Evolutionary conservation across 2,113 vertebrate species (phyloP).

Genomic region (Pelvicachromis taeniatus): DNA sequence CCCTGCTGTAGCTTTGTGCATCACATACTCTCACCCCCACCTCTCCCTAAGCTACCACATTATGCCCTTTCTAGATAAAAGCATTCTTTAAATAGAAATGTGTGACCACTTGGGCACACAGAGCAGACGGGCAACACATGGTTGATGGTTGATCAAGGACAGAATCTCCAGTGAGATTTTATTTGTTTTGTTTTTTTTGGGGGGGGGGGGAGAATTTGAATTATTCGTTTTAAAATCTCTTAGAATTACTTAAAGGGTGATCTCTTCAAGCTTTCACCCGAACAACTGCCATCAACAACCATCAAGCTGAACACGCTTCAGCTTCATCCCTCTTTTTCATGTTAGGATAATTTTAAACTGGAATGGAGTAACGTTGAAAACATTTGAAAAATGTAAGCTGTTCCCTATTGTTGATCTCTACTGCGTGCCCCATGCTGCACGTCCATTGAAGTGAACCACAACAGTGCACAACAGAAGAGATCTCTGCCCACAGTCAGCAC

Average conservation of each 20-base stretch:
- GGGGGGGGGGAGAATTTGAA: not conserved
- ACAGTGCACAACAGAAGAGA: not conserved
- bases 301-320: not conserved
- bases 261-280: not conserved
- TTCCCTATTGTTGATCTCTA: not conserved
- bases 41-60: not conserved
- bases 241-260: not conserved
- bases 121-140: not conserved
- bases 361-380: not conserved
- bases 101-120: not conserved
- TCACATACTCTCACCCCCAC: not conserved
- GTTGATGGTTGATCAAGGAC: conserved; percentile 23
- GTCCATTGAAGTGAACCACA: conserved; percentile 9
- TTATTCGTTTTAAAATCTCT: not conserved
- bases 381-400: not conserved
- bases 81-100: conserved; percentile 35
- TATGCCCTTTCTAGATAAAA: conserved; percentile 49
- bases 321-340: not conserved
- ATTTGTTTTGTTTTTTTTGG: too few relatives aligned
- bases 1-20: not conserved
- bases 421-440: conserved; percentile 4
- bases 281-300: not conserved
- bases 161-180: not conserved
- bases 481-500: not conserved
- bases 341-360: not conserved